Base-by-base conservation (phyloP, 2,113 vertebrate species). In the Pelobates fuscus region DNA sequence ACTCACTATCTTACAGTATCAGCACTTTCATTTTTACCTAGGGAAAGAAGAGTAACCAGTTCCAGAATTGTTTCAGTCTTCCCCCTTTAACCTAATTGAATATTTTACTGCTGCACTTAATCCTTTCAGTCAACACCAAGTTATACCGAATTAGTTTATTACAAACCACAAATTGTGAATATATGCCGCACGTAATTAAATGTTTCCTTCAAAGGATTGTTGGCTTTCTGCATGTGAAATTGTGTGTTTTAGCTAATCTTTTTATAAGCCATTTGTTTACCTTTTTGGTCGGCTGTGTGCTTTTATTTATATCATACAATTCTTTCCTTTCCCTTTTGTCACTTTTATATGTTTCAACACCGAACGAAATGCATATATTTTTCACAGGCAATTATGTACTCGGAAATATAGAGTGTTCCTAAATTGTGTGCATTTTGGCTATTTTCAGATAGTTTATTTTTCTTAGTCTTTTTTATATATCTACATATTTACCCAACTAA, bases 121-220 rank as follows among this genome's bases (percentile, higher is more conserved):
- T 74, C 65, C 79, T 78, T 74, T 78, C 71, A 70, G 46, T 80
- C 79, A 78, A 78, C 66, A 74, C 60, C 60, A 54, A 37, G 63
- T 69, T 70, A 71, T 70, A 64, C 23, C 69, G 64, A 71, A 80
- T 44, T 69, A 63, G 65, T 80, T 69, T 68, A 72, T 61, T 52
- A 49, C 61, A 73, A 80, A 78, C 70, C 60, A 74, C 70, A 78
- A 74, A 74, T 70, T 55, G 61, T 32, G 78, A 55, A 67, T 75
- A 64, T 78, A 74, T 78, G 61, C 66, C 75, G 26, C 70, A 54
- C 61, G 24, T 77, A 3, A 37, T 21, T 37, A 79, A 64, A 5
- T 0, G 0, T 20, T 24, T 76, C 29, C 67, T 20, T 68, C 1
- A 1, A 82, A 79, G 32, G 58, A 57, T 6, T 59, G 6, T 1